Evolutionary conservation across 2,888 invertebrate species (phyloP), one percentile per base, ranked within the genome.

Genomic region (Tenthredo mesomela): DNA sequence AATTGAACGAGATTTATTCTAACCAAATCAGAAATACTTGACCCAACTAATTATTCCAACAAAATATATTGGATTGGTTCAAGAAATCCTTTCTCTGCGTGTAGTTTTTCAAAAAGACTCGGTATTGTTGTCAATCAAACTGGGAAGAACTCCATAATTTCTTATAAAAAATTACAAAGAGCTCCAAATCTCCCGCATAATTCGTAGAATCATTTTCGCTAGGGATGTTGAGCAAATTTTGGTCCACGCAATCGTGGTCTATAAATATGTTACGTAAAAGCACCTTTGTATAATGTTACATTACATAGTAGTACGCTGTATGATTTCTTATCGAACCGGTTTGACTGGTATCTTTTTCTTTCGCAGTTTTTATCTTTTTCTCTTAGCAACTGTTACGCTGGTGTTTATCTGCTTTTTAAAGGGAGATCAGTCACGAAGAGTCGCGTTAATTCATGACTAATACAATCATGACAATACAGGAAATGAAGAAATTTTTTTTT

Each of bases 251-350:
- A 21, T 21, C 61, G 58, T 58, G 58, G 21, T 12, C 21, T 61
- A 61, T 61, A 25, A 61, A 61, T 25, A 10, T 25, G 25, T 61
- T 61, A 70, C 18, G 37, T 70, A 70, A 70, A 37, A 70, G 73
- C 10, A 18, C 21, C 40, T 73, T 37, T n/a, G 18, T 77, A 77
- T 67, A 67, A 29, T 33, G 67, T 67, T 67, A 33, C 33, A 67
- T 67, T 67, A 33, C 33, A 67, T 67, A 61, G 61, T 25, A 67
- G 29, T 21, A 61, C 15, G 40, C 40, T 61, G 33, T 77, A 21
- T 29, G 40, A 80, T 61, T 61, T 37, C 61, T 40, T 37, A 80
- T 61, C 61, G n/a, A 80, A 80, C 80, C 80, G 80, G 80, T 80
- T 61, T 21, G 58, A 37, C 58, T 21, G 61, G 25, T 54, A 10